Percentiles rank a stretch among this genome's conserved stretches.
phyloP scores from a whole-genome alignment of 2,888 invertebrate genomes.

The Chydorus sphaericus region DNA sequence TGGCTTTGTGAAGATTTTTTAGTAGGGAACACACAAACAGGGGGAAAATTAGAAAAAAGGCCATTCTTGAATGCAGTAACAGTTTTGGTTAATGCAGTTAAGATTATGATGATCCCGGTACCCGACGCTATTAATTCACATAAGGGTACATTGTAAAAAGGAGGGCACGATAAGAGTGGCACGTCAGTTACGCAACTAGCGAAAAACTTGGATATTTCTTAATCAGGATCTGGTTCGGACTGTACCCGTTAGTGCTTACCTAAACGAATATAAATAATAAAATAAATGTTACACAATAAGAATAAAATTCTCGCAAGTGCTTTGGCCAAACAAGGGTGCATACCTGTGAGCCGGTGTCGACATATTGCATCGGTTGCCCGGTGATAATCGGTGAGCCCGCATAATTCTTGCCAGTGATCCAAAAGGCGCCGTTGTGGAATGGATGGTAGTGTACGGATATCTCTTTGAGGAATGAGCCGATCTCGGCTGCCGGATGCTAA shows the following conservation, averaged over 20 bases:
- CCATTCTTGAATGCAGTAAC: no score
- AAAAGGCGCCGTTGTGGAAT: conserved; percentile 67
- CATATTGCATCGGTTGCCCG: conserved; percentile 94
- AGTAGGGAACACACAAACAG: no score
- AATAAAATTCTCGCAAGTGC: conserved; percentile 58
- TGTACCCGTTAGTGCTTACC: conserved; percentile 90
- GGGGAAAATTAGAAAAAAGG: no score
- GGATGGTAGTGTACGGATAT: conserved; percentile 67
- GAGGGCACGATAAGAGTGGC: conserved; percentile 88
- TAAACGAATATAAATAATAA: conserved; percentile 18
- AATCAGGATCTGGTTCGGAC: conserved; percentile 94
- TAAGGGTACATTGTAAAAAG: conserved; percentile 94
- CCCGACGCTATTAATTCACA: conserved; percentile 96
- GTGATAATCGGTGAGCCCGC: conserved; percentile 95
- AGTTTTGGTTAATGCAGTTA: no score
- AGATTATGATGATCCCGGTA: no score
- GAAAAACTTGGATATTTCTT: conserved; percentile 98
- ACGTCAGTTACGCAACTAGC: conserved; percentile 91
- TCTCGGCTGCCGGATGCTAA: conserved; percentile 91
- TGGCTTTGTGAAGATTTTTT: no score
- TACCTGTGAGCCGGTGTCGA: conserved; percentile 95
- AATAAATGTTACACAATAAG: neutral
- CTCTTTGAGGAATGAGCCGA: conserved; percentile 80
- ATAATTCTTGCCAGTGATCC: conserved; percentile 88
- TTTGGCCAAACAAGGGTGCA: conserved; percentile 99